Evolutionary conservation across 2,797 vertebrate genomes (phyloP).

Genomic region (Tauraco hartlaubi): DNA sequence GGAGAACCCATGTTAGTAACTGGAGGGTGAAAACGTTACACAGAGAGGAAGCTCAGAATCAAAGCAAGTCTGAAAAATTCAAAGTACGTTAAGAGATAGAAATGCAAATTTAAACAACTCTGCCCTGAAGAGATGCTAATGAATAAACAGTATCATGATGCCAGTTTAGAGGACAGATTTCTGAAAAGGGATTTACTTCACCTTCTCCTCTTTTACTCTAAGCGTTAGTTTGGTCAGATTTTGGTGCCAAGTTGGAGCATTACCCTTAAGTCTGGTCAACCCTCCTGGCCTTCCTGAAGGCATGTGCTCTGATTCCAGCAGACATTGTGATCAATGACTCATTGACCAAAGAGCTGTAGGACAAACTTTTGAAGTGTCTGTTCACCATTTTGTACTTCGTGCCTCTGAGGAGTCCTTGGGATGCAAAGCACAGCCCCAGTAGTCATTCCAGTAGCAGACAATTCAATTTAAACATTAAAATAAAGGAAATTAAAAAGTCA

Average conservation of each 20-base stretch:
- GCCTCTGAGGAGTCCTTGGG: neutral
- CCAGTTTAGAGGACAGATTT: neutral
- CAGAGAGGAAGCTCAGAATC: neutral
- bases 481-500: neutral
- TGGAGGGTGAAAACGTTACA: rapidly evolving
- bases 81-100: neutral
- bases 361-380: neutral
- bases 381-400: rapidly evolving
- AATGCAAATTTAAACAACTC: neutral
- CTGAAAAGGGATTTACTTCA: neutral
- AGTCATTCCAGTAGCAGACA: neutral
- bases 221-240: neutral
- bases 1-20: neutral
- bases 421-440: neutral
- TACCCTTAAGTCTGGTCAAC: neutral
- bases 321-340: neutral
- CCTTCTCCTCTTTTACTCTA: neutral
- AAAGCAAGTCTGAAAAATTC: neutral
- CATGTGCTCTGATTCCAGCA: neutral
- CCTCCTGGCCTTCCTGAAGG: neutral
- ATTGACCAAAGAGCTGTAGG: neutral
- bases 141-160: neutral
- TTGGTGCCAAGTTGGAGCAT: neutral
- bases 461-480: neutral
- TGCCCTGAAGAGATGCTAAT: neutral